A percentile compares a stretch with the other conserved stretches of the same genome.
phyloP scores from a whole-genome alignment of 2,113 vertebrate species.

The Eleginops maclovinus region DNA sequence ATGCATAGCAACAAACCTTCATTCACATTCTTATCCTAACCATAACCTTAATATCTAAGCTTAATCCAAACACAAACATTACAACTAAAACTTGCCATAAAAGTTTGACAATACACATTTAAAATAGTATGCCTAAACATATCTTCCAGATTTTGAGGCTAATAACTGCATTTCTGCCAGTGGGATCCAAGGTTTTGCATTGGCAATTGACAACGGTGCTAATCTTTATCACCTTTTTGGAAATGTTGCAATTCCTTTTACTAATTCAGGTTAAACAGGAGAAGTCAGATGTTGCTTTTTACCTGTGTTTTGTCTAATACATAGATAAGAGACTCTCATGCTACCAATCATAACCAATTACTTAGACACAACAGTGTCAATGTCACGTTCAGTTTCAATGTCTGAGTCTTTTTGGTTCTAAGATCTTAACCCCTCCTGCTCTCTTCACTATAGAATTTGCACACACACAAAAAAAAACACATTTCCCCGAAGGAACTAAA shows the following conservation, averaged over 20 bases:
- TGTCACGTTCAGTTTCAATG: slow-evolving; percentile 9
- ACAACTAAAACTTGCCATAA: slow-evolving; percentile 12
- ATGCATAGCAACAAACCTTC: slow-evolving; percentile 5
- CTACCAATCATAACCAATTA: neutral
- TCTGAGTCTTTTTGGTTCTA: slow-evolving; percentile 8
- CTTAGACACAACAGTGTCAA: neutral
- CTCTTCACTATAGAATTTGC: neutral
- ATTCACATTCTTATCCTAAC: slow-evolving; percentile 5
- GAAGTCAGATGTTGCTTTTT: neutral
- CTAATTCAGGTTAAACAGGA: neutral
- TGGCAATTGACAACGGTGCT: neutral
- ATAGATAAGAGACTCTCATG: neutral
- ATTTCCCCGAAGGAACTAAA: slow-evolving; percentile 15
- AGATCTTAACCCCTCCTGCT: neutral
- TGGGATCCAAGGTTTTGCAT: neutral
- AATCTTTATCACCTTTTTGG: neutral
- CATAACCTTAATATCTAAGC: slow-evolving; percentile 19
- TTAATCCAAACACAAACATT: slow-evolving; percentile 23
- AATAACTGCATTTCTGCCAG: neutral
- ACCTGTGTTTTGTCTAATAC: slow-evolving; percentile 1
- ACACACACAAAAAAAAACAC: neutral
- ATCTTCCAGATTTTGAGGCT: neutral
- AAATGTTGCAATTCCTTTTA: slow-evolving; percentile 5
- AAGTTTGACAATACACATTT: slow-evolving; percentile 19
- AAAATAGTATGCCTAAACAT: slow-evolving; percentile 2